Percentiles rank a stretch among this genome's conserved stretches.
These are phyloP conservation scores for Calonectris borealis DNA, from an alignment of 2,113 vertebrate species.

Conservation along the genomic window DNA sequence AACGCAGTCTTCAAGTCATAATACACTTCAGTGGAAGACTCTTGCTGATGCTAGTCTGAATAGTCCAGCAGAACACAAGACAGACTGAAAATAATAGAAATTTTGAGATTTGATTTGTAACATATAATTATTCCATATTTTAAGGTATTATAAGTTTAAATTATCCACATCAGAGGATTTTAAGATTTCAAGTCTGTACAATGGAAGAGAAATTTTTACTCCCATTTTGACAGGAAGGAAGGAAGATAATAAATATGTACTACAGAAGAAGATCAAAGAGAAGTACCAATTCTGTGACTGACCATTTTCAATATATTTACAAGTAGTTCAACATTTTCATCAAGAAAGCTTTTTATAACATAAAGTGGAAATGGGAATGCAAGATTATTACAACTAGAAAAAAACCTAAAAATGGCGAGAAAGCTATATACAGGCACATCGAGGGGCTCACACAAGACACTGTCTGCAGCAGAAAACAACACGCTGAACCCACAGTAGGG, in stretches of 20 bases:
- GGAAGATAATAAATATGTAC: conserved; percentile 7
- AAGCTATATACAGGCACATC: background rate
- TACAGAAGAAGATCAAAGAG: conserved; percentile 2
- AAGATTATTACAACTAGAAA: background rate
- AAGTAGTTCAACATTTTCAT: conserved; percentile 21
- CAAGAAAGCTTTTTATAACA: background rate
- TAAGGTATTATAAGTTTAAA: background rate
- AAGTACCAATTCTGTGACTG: background rate
- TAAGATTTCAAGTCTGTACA: background rate
- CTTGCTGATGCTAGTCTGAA: background rate
- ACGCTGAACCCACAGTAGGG: background rate
- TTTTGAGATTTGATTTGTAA: background rate
- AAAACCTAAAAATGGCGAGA: background rate
- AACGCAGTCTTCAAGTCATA: background rate
- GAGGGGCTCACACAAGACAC: background rate
- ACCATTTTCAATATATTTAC: conserved; percentile 17
- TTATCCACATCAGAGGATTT: background rate
- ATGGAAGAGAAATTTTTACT: background rate
- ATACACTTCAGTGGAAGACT: background rate
- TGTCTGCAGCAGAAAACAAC: background rate
- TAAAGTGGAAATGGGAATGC: background rate
- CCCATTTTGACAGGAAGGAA: background rate
- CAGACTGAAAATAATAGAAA: background rate
- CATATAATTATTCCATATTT: conserved; percentile 6
- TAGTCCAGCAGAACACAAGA: background rate